Percentiles rank a stretch among this genome's conserved stretches.
Evolutionary conservation across 2,797 vertebrate genomes (phyloP).

Genomic region (Clarias fuscus): DNA sequence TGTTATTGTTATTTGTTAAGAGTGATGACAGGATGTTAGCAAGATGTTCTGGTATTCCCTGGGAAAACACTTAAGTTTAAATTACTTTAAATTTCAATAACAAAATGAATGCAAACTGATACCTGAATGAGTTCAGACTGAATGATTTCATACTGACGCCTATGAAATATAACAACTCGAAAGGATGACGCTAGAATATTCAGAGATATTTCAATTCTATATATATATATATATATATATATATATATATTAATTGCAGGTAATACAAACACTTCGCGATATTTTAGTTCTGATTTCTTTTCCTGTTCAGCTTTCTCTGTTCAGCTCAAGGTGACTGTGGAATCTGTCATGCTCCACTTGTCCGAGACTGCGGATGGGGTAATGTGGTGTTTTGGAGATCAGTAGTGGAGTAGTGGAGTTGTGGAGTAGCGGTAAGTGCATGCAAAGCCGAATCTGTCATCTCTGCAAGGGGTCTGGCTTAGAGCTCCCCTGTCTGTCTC

Average conservation of each 20-base stretch:
- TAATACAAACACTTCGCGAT: background rate
- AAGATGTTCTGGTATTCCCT: too few species aligned
- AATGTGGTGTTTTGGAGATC: slow-evolving; percentile 26
- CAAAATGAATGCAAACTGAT: background rate
- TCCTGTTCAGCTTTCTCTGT: background rate
- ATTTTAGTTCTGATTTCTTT: slow-evolving; percentile 10
- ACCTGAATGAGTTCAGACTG: background rate
- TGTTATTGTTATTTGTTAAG: too few species aligned
- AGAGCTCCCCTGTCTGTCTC: background rate
- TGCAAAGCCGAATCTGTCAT: slow-evolving; percentile 65
- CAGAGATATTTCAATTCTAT: background rate
- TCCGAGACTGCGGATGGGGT: background rate
- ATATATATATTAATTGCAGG: background rate
- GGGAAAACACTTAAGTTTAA: too few species aligned
- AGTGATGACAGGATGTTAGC: too few species aligned
- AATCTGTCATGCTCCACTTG: slow-evolving; percentile 12
- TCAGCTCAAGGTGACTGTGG: slow-evolving; percentile 12
- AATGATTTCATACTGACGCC: background rate
- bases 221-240: too few species aligned
- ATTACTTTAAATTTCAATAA: too few species aligned
- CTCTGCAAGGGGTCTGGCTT: slow-evolving; percentile 64
- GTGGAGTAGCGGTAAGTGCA: slow-evolving; percentile 61
- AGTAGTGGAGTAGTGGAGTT: slow-evolving; percentile 52
- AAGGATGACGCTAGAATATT: too few species aligned
- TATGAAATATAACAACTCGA: background rate